Percentiles rank a stretch among this genome's conserved stretches.
These are phyloP conservation scores for Lithophane leautieri DNA, from an alignment of 2,888 invertebrate species.

Conservation along the genomic window DNA sequence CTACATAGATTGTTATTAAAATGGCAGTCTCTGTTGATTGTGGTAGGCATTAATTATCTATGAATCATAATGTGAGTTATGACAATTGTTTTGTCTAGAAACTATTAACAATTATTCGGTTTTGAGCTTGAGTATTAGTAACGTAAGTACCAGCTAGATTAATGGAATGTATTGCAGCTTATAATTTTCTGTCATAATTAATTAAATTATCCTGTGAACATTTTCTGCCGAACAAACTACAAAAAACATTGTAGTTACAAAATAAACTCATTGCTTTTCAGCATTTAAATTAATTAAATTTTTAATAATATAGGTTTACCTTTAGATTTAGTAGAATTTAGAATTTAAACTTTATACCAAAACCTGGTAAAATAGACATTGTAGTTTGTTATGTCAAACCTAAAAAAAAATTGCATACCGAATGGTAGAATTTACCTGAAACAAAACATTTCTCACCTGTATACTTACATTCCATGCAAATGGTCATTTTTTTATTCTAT, in stretches of 20 bases:
- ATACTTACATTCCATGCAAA: too few species aligned
- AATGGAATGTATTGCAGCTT: conserved; percentile 13
- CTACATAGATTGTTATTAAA: conserved; percentile 20
- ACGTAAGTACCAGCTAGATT: conserved; percentile 1
- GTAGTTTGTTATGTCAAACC: neutral
- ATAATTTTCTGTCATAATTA: neutral
- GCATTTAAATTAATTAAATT: neutral
- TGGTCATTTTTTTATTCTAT: too few species aligned
- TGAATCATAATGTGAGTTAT: conserved; percentile 44
- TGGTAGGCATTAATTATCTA: conserved; percentile 45
- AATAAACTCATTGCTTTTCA: neutral
- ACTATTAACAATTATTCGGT: conserved; percentile 39
- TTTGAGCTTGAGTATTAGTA: conserved; percentile 30
- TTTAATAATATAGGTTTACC: neutral
- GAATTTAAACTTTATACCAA: neutral
- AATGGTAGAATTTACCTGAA: neutral
- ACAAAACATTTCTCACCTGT: neutral
- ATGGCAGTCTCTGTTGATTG: conserved; percentile 25
- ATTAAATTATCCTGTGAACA: neutral
- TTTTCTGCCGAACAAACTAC: neutral
- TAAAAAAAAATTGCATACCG: neutral
- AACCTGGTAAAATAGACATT: neutral
- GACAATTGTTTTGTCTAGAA: conserved; percentile 41
- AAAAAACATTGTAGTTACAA: too few species aligned
- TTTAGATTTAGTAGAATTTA: neutral